Evolutionary conservation across 2,113 vertebrate genomes (phyloP).

Genomic region (Plectropomus leopardus): DNA sequence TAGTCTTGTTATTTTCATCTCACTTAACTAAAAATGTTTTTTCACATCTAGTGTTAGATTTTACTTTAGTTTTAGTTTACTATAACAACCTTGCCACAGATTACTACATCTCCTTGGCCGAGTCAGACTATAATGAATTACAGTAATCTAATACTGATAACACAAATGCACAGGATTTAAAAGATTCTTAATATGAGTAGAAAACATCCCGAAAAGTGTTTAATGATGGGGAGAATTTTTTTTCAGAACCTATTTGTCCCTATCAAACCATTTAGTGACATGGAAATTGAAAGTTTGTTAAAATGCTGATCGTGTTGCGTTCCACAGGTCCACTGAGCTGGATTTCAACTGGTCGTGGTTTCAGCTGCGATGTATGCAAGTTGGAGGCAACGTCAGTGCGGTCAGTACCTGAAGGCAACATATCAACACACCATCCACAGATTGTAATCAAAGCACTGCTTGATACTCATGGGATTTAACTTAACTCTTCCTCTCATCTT

Average conservation of each 20-base stretch:
- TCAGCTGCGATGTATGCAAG: conserved; percentile 97
- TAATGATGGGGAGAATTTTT: conserved; percentile 13
- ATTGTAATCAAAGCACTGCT: neutral
- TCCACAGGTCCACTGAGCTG: conserved; percentile 93
- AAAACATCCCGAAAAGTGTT: too few relatives aligned
- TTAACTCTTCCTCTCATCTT: neutral
- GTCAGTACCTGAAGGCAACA: conserved; percentile 83
- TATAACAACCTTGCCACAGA: too few relatives aligned
- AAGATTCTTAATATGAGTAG: neutral
- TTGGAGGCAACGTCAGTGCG: conserved; percentile 94
- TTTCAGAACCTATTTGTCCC: neutral
- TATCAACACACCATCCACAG: neutral
- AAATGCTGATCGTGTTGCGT: conserved; percentile 1
- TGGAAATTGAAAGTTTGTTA: neutral
- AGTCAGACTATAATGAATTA: too few relatives aligned
- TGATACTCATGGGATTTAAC: neutral
- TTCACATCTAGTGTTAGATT: too few relatives aligned
- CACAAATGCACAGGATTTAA: too few relatives aligned
- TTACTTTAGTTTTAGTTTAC: too few relatives aligned
- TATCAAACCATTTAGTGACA: neutral
- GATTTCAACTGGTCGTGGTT: conserved; percentile 99
- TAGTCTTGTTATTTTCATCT: too few relatives aligned
- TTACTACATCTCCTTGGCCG: too few relatives aligned
- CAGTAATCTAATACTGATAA: too few relatives aligned
- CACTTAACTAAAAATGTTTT: too few relatives aligned